A percentile compares a stretch with the other conserved stretches of the same genome.
Conservation (phyloP, 2,797 vertebrate species). For the Cryptoblepharus egeriae region DNA sequence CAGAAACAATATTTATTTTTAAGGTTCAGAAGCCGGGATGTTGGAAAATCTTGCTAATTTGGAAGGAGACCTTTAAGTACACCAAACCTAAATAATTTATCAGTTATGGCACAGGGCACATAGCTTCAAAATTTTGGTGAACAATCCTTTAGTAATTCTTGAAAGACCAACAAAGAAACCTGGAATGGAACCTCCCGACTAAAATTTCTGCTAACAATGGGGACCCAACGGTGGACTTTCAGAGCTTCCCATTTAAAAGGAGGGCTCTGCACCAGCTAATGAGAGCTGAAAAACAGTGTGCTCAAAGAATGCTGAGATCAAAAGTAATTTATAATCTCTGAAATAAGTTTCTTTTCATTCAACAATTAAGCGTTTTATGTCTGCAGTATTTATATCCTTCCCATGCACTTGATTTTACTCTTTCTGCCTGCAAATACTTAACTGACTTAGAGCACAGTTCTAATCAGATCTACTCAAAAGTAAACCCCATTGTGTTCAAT, state of each 20-base stretch:
- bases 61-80: constrained; percentile 85
- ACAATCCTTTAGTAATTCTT: constrained; percentile 81
- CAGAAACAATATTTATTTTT: constrained; percentile 87
- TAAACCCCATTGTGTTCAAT: too few relatives aligned
- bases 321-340: constrained; percentile 86
- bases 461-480: too few relatives aligned
- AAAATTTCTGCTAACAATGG: constrained; percentile 73
- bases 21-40: constrained; percentile 86
- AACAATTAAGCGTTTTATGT: constrained; percentile 81
- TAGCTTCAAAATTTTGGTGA: constrained; percentile 85
- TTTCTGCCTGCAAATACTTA: constrained; percentile 78
- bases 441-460: too few relatives aligned
- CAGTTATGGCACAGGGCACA: constrained; percentile 82
- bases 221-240: constrained; percentile 71
- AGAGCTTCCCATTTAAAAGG: constrained; percentile 69
- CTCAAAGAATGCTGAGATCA: constrained; percentile 81
- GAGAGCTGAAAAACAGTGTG: constrained; percentile 78
- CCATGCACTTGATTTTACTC: constrained; percentile 87
- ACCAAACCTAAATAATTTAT: constrained; percentile 88
- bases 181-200: constrained; percentile 75
- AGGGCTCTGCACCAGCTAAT: constrained; percentile 77
- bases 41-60: constrained; percentile 87
- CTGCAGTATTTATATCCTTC: constrained; percentile 86
- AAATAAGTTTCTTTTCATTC: constrained; percentile 83
- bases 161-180: constrained; percentile 82